A percentile compares a stretch with the other conserved stretches of the same genome.
These are phyloP conservation scores for Choloepus didactylus DNA, from an alignment of 2,797 vertebrate species.

Conservation along the genomic window DNA sequence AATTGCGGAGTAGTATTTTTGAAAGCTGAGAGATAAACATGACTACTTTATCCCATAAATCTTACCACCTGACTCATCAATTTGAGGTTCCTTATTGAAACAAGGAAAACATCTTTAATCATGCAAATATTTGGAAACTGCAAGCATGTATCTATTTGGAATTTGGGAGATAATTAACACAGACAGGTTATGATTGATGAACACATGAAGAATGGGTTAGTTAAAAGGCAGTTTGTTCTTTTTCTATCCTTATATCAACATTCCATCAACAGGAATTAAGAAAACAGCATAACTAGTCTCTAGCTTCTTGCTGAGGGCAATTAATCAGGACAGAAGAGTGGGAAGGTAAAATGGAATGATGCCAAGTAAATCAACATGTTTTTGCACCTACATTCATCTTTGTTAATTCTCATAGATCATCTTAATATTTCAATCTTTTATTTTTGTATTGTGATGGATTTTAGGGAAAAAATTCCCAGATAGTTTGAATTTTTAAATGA, in stretches of 20 bases:
- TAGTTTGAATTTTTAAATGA: slow-evolving; percentile 66
- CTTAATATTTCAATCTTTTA: slow-evolving; percentile 60
- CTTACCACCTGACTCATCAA: slow-evolving; percentile 77
- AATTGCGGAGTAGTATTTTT: slow-evolving; percentile 68
- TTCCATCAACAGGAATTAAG: slow-evolving; percentile 71
- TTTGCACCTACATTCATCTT: slow-evolving; percentile 44
- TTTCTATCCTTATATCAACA: slow-evolving; percentile 65
- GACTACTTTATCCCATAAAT: slow-evolving; percentile 69
- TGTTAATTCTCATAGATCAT: slow-evolving; percentile 38
- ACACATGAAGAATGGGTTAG: slow-evolving; percentile 66
- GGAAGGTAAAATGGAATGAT: slow-evolving; percentile 34
- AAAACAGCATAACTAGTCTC: slow-evolving; percentile 58
- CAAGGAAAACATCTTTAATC: slow-evolving; percentile 79
- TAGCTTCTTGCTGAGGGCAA: slow-evolving; percentile 64
- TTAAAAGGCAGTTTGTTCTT: slow-evolving; percentile 62
- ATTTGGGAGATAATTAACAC: slow-evolving; percentile 82
- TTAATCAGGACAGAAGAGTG: slow-evolving; percentile 72
- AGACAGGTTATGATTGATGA: slow-evolving; percentile 80
- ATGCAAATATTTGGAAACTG: slow-evolving; percentile 81
- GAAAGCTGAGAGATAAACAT: slow-evolving; percentile 66
- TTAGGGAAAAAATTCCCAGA: neutral
- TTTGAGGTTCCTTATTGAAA: slow-evolving; percentile 72
- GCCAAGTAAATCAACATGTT: slow-evolving; percentile 49
- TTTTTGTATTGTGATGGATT: slow-evolving; percentile 15
- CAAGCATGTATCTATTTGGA: slow-evolving; percentile 73